Evolutionary conservation across 2,113 vertebrate species (phyloP), one percentile per base, ranked within the genome.

Genomic region (Rostratula benghalensis): DNA sequence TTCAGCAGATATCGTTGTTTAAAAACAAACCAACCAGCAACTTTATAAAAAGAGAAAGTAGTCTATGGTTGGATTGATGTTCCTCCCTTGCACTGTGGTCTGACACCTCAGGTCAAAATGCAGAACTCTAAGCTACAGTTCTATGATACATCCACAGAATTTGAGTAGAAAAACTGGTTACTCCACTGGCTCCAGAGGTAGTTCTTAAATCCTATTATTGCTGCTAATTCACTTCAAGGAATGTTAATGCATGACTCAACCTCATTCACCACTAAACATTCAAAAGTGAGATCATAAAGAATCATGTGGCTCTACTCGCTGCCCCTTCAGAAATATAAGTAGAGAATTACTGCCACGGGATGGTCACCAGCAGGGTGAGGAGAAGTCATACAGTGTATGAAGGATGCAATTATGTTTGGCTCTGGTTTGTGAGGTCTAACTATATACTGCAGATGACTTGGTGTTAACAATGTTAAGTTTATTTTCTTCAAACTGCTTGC

Each of bases 131-230:
- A 90, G 43, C 48, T 86, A 89, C 46, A 76, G 57, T 75, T 75
- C 51, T 86, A 50, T n/a, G 71, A 20, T 69, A 79, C 79, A 79
- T 46, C 20, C 48, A 83, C 31, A 37, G 48, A 60, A 68, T 31
- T 11, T 23, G 27, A 56, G 48, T 25, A 84, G 71, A 91, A 93
- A 91, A 89, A 43, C 8, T n/a, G 25, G 65, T 30, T 80, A 64
- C 35, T 73, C 51, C 45, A 56, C 53, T 83, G 35, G 15, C 43
- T 67, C 41, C 33, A 60, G 46, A 57, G 31, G 25, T 76, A 73
- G 54, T 94, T 86, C 71, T 86, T 77, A 73, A 83, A 91, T 89
- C 59, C 81, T 77, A 33, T 89, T 94, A 74, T 28, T 87, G 68
- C 81, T 73, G 39, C 73, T 77, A 54, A 48, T 69, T 56, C 50